Conservation (phyloP, 1,140 invertebrate species). For the Latrodectus geometricus region DNA sequence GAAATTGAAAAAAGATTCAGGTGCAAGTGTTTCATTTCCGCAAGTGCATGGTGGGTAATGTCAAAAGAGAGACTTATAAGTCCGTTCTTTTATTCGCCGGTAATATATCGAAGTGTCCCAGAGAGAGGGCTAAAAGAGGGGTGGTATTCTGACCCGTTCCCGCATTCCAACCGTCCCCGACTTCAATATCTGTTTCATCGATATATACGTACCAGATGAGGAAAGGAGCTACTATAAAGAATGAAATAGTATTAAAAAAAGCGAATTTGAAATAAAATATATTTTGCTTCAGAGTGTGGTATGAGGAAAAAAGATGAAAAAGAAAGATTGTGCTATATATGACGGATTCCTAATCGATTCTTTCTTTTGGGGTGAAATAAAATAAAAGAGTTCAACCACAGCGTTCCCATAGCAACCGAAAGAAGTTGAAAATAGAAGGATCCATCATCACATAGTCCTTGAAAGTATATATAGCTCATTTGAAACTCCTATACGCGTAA, state of each 20-base stretch:
- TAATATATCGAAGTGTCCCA: not conserved
- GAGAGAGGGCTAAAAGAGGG: not conserved
- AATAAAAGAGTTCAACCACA: not conserved
- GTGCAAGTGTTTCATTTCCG: no score
- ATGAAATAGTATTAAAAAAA: not conserved
- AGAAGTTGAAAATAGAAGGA: no score
- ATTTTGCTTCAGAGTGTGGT: not conserved
- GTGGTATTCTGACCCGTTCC: not conserved
- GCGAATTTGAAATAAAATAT: slow-evolving; percentile 25
- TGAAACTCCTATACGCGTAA: no score
- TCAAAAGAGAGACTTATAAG: no score
- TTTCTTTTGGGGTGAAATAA: slow-evolving; percentile 12
- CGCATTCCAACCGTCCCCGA: slow-evolving; percentile 1
- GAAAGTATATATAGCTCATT: no score
- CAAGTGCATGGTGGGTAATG: no score
- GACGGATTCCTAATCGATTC: slow-evolving; percentile 46
- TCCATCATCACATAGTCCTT: no score
- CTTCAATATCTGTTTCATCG: slow-evolving; percentile 30
- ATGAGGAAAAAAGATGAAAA: not conserved
- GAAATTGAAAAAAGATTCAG: no score
- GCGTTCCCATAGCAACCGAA: no score
- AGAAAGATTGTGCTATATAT: slow-evolving; percentile 24
- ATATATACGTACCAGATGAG: not conserved
- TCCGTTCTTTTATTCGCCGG: not conserved
- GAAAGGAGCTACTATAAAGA: not conserved